Percentiles rank a stretch among this genome's conserved stretches.
Conservation (phyloP, 2,888 invertebrate genomes). For the Cataglyphis altisquamis region DNA sequence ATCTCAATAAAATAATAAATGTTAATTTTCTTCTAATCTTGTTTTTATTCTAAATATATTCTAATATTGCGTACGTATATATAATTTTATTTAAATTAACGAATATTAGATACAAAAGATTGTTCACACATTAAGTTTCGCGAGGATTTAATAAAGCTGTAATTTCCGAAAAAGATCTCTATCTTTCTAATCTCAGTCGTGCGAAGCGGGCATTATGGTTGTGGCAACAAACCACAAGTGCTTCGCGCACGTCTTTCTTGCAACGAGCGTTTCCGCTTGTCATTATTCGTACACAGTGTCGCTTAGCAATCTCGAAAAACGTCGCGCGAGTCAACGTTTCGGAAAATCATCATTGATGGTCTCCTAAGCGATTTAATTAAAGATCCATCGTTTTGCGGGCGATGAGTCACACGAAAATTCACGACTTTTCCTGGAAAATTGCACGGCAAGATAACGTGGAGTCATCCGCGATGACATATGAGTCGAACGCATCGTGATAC, state of each 20-base stretch:
- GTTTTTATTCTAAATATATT: not conserved
- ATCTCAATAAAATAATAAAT: not conserved
- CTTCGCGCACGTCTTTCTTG: constrained; percentile 7
- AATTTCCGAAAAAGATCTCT: constrained; percentile 15
- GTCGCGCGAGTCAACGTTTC: constrained; percentile 32
- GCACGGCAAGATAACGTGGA: not conserved
- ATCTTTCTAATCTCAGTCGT: constrained; percentile 24
- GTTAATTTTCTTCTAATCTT: not conserved
- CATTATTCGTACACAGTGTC: constrained; percentile 32
- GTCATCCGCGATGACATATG: constrained; percentile 44
- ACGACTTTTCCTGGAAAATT: constrained; percentile 34
- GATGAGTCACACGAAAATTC: constrained; percentile 49
- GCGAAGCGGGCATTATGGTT: constrained; percentile 12
- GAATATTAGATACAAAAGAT: not conserved
- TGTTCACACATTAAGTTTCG: not conserved
- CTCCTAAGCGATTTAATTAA: constrained; percentile 35
- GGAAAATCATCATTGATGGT: constrained; percentile 22
- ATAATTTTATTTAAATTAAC: not conserved
- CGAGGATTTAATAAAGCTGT: not conserved
- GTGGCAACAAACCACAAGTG: constrained; percentile 29
- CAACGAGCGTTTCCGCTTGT: constrained; percentile 49
- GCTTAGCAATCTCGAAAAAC: constrained; percentile 29
- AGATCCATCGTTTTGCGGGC: constrained; percentile 6
- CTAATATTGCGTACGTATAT: not conserved
- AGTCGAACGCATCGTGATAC: constrained; percentile 26